Percentiles rank a stretch among this genome's conserved stretches.
phyloP scores from a whole-genome alignment of 2,888 invertebrate species.

The Eurois occulta region DNA sequence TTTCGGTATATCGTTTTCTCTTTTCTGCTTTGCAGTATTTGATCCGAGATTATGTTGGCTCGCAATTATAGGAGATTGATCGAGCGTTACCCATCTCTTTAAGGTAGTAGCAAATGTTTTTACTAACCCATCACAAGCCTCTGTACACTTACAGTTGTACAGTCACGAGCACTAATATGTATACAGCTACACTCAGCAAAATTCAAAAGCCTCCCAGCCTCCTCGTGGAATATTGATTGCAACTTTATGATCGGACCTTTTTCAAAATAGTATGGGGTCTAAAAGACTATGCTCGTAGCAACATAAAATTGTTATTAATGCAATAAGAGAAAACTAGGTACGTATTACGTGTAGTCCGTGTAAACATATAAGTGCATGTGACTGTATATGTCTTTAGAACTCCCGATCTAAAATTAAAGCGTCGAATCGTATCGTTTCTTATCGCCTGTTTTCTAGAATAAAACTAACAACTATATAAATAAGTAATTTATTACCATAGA shows the following conservation, averaged over 20 bases:
- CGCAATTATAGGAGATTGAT: conserved; percentile 62
- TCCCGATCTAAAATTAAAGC: no score
- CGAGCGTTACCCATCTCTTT: conserved; percentile 50
- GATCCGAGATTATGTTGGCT: conserved; percentile 61
- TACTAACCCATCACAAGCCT: not conserved
- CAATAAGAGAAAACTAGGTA: no score
- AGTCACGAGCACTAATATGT: not conserved
- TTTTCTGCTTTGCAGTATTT: conserved; percentile 56
- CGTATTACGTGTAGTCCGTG: no score
- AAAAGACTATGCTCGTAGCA: not conserved
- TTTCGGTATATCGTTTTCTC: conserved; percentile 50
- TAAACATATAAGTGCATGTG: no score
- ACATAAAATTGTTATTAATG: not conserved
- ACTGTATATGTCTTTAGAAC: no score
- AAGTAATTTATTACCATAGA: no score
- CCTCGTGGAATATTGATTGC: not conserved
- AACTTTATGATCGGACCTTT: not conserved
- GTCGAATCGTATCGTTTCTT: not conserved
- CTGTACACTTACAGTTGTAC: not conserved
- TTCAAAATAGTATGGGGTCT: not conserved
- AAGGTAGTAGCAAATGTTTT: conserved; percentile 21
- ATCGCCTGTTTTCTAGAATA: not conserved
- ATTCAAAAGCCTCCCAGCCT: no score
- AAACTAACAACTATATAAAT: no score
- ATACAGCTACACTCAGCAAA: not conserved